Evolutionary conservation across 23 tunicate species (phyloP).

Genomic region (Clavelina lepadiformis): DNA sequence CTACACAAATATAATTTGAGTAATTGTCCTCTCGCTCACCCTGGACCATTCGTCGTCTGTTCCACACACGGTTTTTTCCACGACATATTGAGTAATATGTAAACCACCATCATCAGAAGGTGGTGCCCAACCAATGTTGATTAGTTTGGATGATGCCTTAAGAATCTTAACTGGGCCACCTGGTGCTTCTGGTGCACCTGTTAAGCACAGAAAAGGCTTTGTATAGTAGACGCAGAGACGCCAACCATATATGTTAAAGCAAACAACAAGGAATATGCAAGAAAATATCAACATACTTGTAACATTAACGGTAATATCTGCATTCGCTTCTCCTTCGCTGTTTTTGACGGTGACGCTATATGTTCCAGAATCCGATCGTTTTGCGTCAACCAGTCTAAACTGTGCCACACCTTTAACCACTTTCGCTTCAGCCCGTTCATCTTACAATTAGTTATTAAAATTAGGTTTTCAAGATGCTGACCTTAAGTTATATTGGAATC

Average conservation of each 20-base stretch:
- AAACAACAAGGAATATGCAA: too few species aligned
- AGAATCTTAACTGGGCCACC: constrained; percentile 52
- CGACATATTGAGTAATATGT: constrained; percentile 65
- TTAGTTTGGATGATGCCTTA: constrained; percentile 82
- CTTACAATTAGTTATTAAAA: neutral
- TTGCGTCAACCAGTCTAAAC: constrained; percentile 20
- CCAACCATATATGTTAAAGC: too few species aligned
- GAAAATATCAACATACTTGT: constrained; percentile 33
- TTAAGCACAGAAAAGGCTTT: neutral
- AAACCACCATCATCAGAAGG: constrained; percentile 91
- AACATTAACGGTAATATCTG: constrained; percentile 51
- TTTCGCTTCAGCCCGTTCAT: constrained; percentile 3
- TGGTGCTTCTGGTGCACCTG: constrained; percentile 69
- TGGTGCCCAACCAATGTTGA: constrained; percentile 77
- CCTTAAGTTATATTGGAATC: too few species aligned
- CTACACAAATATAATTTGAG: too few species aligned
- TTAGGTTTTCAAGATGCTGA: neutral
- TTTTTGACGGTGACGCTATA: constrained; percentile 52
- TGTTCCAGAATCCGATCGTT: constrained; percentile 56
- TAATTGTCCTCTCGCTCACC: constrained; percentile 36
- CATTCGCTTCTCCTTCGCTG: constrained; percentile 72
- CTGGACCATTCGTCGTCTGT: constrained; percentile 74
- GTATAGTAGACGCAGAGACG: neutral
- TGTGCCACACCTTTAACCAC: constrained; percentile 29
- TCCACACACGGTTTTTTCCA: constrained; percentile 46